A percentile compares a stretch with the other conserved stretches of the same genome.
Evolutionary conservation across 2,113 vertebrate genomes (phyloP).

Genomic region (Alligator mississippiensis): DNA sequence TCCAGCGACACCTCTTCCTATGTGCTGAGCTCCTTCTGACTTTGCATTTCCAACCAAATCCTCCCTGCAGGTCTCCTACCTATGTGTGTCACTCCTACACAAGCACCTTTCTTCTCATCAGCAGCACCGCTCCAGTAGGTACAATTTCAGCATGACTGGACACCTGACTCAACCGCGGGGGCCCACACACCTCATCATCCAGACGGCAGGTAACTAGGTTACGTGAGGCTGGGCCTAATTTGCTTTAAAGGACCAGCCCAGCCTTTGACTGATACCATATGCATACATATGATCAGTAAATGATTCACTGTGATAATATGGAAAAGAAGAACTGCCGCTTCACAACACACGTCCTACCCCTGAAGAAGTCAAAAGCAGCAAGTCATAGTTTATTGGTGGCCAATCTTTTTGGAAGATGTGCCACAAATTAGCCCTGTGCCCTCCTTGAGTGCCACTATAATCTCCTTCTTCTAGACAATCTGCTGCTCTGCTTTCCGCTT

Average conservation of each 20-base stretch:
- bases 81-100: background rate
- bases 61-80: background rate
- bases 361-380: conserved; percentile 1
- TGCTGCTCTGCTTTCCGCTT: too few species aligned
- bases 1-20: background rate
- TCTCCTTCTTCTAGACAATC: too few species aligned
- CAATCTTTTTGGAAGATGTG: too few species aligned
- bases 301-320: background rate
- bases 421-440: too few species aligned
- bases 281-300: background rate
- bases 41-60: background rate
- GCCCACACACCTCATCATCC: background rate
- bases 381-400: background rate
- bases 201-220: background rate
- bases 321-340: conserved; percentile 1
- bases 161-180: background rate
- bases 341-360: background rate
- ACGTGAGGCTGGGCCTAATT: background rate
- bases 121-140: background rate
- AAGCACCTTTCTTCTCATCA: background rate
- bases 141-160: background rate
- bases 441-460: too few species aligned
- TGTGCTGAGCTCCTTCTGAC: background rate
- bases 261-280: background rate
- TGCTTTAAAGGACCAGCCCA: background rate